Evolutionary conservation across 2,888 invertebrate species (phyloP).

Genomic region (Drosophila rubida): DNA sequence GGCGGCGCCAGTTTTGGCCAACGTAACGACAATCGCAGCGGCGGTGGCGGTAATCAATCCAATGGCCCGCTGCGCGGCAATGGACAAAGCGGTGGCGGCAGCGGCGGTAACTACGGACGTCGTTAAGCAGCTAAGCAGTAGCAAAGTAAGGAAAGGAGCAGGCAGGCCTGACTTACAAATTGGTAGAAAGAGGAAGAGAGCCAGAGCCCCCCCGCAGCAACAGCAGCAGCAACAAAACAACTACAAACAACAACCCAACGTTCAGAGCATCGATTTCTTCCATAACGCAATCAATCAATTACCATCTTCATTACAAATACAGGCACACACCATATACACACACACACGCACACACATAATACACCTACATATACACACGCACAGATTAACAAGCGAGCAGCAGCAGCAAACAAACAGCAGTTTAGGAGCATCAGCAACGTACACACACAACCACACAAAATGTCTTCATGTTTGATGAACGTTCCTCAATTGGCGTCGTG

Average conservation of each 20-base stretch:
- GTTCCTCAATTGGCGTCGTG: conserved; percentile 32
- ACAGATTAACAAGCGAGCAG: conserved; percentile 24
- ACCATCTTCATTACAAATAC: conserved; percentile 39
- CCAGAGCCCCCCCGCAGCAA: conserved; percentile 21
- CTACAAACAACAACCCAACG: conserved; percentile 70
- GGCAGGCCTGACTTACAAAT: conserved; percentile 37
- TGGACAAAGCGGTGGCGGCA: conserved; percentile 73
- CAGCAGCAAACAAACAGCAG: conserved; percentile 10
- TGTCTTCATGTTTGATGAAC: conserved; percentile 29
- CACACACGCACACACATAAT: conserved; percentile 9
- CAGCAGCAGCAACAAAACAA: conserved; percentile 32
- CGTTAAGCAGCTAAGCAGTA: conserved; percentile 72
- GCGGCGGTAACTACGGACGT: conserved; percentile 81
- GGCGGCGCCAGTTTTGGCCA: conserved; percentile 82
- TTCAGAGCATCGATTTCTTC: conserved; percentile 72
- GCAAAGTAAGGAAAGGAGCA: conserved; percentile 57
- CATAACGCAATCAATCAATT: conserved; percentile 69
- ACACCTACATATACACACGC: conserved; percentile 2
- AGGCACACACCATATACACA: conserved; percentile 17
- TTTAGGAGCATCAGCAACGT: conserved; percentile 20
- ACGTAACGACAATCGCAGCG: conserved; percentile 84
- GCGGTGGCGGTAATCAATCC: conserved; percentile 74
- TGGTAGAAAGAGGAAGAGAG: conserved; percentile 12
- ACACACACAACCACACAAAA: conserved; percentile 9
- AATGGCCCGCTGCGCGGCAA: conserved; percentile 83